Conservation (phyloP, 1,140 invertebrate genomes). For the Zophobas morio region DNA sequence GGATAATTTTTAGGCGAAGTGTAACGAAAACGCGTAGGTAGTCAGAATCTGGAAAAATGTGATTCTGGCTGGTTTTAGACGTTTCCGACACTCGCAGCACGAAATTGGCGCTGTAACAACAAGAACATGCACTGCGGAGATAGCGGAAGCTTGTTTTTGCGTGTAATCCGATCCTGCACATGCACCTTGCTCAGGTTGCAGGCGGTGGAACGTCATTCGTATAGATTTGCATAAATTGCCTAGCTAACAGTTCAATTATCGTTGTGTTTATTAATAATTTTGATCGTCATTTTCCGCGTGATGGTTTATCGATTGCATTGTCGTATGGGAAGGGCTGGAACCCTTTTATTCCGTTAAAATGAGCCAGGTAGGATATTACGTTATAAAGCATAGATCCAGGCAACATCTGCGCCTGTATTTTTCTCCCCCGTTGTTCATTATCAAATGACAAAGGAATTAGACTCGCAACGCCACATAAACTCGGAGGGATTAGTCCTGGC, state of each 20-base stretch:
- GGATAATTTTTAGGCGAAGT: no score
- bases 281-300: constrained; percentile 22
- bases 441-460: constrained; percentile 5
- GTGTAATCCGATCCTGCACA: no score
- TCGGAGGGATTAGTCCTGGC: constrained; percentile 21
- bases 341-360: constrained; percentile 6
- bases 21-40: no score
- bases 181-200: no score
- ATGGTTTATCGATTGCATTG: constrained; percentile 31
- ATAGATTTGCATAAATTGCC: no score
- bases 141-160: no score
- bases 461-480: neutral
- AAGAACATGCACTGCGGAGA: no score
- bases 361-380: constrained; percentile 32
- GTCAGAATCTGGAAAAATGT: no score
- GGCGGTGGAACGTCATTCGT: no score
- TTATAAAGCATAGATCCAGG: constrained; percentile 5
- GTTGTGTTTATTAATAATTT: constrained; percentile 4
- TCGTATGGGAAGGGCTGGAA: constrained; percentile 20
- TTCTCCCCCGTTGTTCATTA: neutral
- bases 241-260: neutral
- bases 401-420: constrained; percentile 30
- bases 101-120: no score
- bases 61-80: no score
- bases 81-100: no score